Conservation (phyloP, 2,888 invertebrate genomes). For the Brenthis hecate region DNA sequence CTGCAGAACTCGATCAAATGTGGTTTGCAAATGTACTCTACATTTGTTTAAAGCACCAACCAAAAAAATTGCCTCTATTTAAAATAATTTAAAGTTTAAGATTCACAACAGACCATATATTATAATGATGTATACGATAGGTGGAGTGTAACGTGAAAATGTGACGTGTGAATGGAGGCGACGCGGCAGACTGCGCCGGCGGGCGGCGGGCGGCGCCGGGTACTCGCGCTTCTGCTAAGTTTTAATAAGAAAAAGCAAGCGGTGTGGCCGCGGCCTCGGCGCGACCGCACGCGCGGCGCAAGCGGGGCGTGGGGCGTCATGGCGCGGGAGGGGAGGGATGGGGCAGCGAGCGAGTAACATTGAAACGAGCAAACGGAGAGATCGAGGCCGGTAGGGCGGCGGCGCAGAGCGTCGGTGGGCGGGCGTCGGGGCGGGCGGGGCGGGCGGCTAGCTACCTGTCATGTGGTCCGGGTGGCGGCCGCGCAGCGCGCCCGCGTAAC, state of each 20-base stretch:
- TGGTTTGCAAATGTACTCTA: too few species aligned
- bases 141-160: too few species aligned
- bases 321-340: not conserved
- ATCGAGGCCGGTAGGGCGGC: constrained; percentile 25
- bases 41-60: constrained; percentile 7
- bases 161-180: too few species aligned
- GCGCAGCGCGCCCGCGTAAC: constrained; percentile 95
- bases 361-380: constrained; percentile 28
- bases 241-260: constrained; percentile 1
- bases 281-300: constrained; percentile 21
- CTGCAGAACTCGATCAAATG: too few species aligned
- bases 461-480: constrained; percentile 91
- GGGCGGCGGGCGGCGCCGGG: too few species aligned
- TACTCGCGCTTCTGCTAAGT: too few species aligned
- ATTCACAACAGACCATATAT: too few species aligned
- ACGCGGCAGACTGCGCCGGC: too few species aligned
- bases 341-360: constrained; percentile 15
- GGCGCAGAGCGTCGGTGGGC: constrained; percentile 27
- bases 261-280: constrained; percentile 6
- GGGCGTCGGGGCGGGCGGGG: constrained; percentile 8
- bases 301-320: constrained; percentile 21
- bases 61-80: not conserved
- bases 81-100: too few species aligned
- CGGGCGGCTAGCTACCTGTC: constrained; percentile 87
- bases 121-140: too few species aligned